Conservation (phyloP, 2,797 vertebrate genomes). For the Rhincodon typus region DNA sequence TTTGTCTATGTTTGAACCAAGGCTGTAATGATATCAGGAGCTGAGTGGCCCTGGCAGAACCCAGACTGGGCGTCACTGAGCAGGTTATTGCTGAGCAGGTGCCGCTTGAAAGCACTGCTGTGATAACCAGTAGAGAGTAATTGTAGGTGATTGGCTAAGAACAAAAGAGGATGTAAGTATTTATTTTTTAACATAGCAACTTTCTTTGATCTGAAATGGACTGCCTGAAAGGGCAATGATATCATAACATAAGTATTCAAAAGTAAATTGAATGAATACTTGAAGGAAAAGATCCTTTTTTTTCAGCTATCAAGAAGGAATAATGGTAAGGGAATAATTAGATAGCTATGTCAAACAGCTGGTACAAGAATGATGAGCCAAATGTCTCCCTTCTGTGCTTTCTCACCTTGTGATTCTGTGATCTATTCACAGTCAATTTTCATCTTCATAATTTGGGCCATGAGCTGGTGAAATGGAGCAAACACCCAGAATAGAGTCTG, state of each 20-base stretch:
- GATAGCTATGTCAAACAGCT: no score
- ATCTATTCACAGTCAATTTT: neutral
- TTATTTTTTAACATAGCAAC: neutral
- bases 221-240: neutral
- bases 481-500: neutral
- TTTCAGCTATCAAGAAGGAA: no score
- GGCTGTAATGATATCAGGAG: no score
- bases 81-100: no score
- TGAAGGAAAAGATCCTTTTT: neutral
- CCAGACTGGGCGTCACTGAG: no score
- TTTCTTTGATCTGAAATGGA: neutral
- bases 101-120: no score
- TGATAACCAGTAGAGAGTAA: neutral
- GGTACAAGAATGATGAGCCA: neutral
- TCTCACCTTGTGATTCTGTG: neutral
- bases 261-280: neutral
- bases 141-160: neutral
- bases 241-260: neutral
- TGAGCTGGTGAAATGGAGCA: neutral
- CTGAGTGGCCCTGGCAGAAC: no score
- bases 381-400: neutral
- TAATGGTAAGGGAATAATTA: no score
- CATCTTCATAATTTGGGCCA: neutral
- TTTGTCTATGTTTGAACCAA: no score
- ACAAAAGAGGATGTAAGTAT: neutral